These are phyloP conservation scores for Anisognathus igniventris DNA, from an alignment of 2,797 vertebrate genomes.

Conservation along the genomic window DNA sequence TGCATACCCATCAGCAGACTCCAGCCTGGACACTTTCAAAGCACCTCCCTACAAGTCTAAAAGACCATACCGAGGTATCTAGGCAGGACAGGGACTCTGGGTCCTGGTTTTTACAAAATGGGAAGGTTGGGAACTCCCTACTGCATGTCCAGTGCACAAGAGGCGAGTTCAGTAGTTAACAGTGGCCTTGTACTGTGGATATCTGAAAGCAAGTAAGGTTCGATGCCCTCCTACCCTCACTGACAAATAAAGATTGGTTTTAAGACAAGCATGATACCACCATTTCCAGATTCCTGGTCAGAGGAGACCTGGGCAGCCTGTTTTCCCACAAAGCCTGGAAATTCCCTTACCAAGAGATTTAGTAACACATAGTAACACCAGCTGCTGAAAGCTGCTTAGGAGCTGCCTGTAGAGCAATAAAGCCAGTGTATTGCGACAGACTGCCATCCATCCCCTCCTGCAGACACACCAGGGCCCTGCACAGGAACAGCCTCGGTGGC, in stretches of 20 bases:
- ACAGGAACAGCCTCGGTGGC: conserved; percentile 30
- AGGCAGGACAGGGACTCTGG: not conserved
- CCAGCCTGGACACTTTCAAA: not conserved
- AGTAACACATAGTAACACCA: not conserved
- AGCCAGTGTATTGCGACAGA: conserved; percentile 11
- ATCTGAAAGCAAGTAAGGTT: not conserved
- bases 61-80: not conserved
- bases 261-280: not conserved
- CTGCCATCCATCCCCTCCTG: not conserved
- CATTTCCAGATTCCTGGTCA: not conserved
- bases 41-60: not conserved
- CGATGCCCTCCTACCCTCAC: not conserved
- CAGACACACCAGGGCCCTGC: not conserved
- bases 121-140: not conserved
- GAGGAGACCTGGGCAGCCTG: not conserved
- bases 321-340: not conserved
- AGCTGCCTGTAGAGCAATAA: not conserved
- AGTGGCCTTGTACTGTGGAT: not conserved
- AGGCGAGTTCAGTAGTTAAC: not conserved
- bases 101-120: not conserved
- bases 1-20: not conserved
- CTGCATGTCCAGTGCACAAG: not conserved
- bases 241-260: not conserved
- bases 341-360: not conserved
- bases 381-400: conserved; percentile 26